Percentiles rank a stretch among this genome's conserved stretches.
Evolutionary conservation across 1,140 invertebrate genomes (phyloP).

Genomic region (Achroia grisella): DNA sequence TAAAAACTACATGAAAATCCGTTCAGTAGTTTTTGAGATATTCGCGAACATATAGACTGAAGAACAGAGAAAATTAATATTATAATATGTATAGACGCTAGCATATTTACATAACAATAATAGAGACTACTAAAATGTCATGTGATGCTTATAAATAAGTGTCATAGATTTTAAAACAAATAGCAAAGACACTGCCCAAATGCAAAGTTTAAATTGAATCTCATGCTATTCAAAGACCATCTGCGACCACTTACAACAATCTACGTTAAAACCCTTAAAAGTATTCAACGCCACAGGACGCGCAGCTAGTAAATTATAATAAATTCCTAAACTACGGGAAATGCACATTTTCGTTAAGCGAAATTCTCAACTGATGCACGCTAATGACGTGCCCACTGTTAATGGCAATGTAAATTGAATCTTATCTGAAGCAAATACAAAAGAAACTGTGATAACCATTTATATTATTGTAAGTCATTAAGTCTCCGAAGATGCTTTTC

Average conservation of each 20-base stretch:
- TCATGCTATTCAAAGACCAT: slow-evolving; percentile 18
- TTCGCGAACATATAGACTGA: no score
- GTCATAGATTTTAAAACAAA: no score
- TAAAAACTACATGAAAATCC: no score
- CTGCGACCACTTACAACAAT: slow-evolving; percentile 30
- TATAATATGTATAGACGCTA: no score
- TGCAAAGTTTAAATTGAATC: slow-evolving; percentile 10
- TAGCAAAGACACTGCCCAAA: slow-evolving; percentile 5
- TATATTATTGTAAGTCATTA: slow-evolving; percentile 48
- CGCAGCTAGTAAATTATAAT: slow-evolving; percentile 42
- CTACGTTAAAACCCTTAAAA: slow-evolving; percentile 47
- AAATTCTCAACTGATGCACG: slow-evolving; percentile 41
- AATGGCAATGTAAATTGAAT: slow-evolving; percentile 15
- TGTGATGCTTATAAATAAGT: no score
- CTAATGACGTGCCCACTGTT: slow-evolving; percentile 13
- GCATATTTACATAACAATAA: no score
- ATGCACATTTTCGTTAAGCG: slow-evolving; percentile 58
- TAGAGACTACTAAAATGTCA: no score
- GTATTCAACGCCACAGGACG: slow-evolving; percentile 34
- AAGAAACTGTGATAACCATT: slow-evolving; percentile 28
- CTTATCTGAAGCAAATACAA: slow-evolving; percentile 19
- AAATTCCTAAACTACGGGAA: slow-evolving; percentile 61
- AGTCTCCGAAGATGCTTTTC: slow-evolving; percentile 56
- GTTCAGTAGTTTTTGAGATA: no score
- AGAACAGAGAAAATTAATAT: no score